Conservation (phyloP, 2,888 invertebrate genomes). For the Eremobia ochroleuca region DNA sequence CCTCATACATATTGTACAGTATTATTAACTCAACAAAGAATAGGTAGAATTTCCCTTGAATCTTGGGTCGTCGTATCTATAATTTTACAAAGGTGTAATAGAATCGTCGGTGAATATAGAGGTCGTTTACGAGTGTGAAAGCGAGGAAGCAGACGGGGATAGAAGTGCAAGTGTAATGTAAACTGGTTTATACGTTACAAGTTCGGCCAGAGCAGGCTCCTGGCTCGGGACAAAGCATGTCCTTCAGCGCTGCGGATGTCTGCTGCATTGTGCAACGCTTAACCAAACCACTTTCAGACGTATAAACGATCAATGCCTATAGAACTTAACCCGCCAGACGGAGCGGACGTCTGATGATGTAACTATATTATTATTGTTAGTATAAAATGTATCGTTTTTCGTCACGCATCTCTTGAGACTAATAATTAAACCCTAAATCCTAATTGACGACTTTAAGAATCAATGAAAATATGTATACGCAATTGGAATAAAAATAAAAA, state of each 20-base stretch:
- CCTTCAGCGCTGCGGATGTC: conserved; percentile 79
- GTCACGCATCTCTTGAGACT: not conserved
- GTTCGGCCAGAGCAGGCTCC: conserved; percentile 65
- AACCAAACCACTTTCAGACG: conserved; percentile 72
- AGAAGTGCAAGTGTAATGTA: conserved; percentile 83
- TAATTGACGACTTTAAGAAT: not conserved
- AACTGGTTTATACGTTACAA: conserved; percentile 80
- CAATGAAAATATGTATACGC: not conserved
- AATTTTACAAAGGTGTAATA: conserved; percentile 1
- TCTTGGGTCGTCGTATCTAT: conserved; percentile 1
- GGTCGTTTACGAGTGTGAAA: conserved; percentile 74
- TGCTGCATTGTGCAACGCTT: conserved; percentile 78
- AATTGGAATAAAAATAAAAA: not conserved
- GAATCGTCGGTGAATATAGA: conserved; percentile 20
- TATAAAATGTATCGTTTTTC: not conserved
- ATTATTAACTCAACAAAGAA: conserved; percentile 23
- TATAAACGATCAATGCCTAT: conserved; percentile 58
- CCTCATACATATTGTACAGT: conserved; percentile 65
- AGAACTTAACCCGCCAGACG: conserved; percentile 34
- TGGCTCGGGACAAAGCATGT: conserved; percentile 78
- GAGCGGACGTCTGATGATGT: conserved; percentile 9
- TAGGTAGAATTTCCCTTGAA: conserved; percentile 4
- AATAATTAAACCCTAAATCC: too few relatives aligned
- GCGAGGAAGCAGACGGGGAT: conserved; percentile 74
- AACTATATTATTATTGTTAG: not conserved